Evolutionary conservation across 2,113 vertebrate genomes (phyloP), one percentile per base, ranked within the genome.

Genomic region (Phyllostomus hastatus): DNA sequence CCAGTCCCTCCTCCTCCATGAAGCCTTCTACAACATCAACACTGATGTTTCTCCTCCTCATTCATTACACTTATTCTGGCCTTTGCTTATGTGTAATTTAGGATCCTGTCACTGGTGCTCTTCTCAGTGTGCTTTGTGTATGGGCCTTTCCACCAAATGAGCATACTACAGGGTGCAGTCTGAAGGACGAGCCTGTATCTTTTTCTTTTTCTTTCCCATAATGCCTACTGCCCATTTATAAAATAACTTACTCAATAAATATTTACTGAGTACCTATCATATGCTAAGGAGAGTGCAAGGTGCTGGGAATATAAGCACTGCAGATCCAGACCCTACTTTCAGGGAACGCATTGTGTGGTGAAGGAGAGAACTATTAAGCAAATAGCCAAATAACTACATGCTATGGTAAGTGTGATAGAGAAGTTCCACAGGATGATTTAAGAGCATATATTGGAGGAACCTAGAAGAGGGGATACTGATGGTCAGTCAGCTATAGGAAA

Each of bases 161-260:
- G 54, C 14, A 59, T 12, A 75, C 41, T 41, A n/a, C 14, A 69
- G 26, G 22, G 20, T 75, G 5, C 14, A 64, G 33, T 54, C n/a
- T 93, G 80, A 88, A 90, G 54, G 24, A 83, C 57, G 64, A 24
- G 22, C 26, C 43, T 95, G 1, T 52, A 86, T 43, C 35, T 83
- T 88, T 69, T 96, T 43, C 50, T 54, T 84, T 96, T 66, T 50
- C 61, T 57, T 93, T 92, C 7, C 72, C 73, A 3, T 22, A 96
- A 87, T 64, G 35, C 19, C 50, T 76, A 75, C 19, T 88, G 52
- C 43, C 52, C 64, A 66, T 33, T 94, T 94, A 69, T 66, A 87
- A 89, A 76, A 67, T 67, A 85, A 91, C 31, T 52, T 66, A 95
- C 41, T 89, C 46, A 88, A 88, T 31, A 96, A 81, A 46, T 48